Base-by-base conservation (phyloP, 2,888 invertebrate species). In the Didymodactylos carnosus region DNA sequence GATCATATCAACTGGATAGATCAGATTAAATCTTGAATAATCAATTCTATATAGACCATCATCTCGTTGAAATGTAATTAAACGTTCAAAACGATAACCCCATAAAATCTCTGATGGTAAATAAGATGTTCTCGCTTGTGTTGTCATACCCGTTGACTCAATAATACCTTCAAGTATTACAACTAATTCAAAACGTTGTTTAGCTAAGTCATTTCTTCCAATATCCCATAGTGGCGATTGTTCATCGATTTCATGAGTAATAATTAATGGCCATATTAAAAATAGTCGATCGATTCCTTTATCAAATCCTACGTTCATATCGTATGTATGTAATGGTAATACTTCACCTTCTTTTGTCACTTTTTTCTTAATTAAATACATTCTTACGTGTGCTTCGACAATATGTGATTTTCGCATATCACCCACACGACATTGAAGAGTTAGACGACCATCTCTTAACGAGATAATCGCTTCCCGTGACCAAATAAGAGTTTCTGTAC, bases 181-280 rank as follows among this genome's bases (percentile, higher is more conserved):
- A 76, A 95, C 92, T 78, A 95, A 91, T 84, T 97, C 95, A 82
- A 95, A 95, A 79, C 91, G 88, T 82, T 93, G 94, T 79, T 89
- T 87, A 73, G 91, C 87, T 87, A 94, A 89, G 82, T 94, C 94
- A 72, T 91, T 90, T 11, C 93, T 92, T 0, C 92, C 91, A 80
- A 94, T 88, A 80, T 89, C 89, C 85, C 91, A 97, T 71, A 95
- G 87, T 0, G 94, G 97, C 76, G 92, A 92, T 77, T 88, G 87
- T 77, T 90, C 89, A 83, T 92, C 91, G 81, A 95, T 97, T 84
- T 89, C 91, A 84, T 97, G 97, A 49, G 92, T 93, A 77, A 95
- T 91, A 41, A 92, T 94, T 80, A 92, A 94, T 14, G 95, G 95
- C 95, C 95, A 97, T 78, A 95, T 94, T 83, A 97, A 91, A 87